A percentile compares a stretch with the other conserved stretches of the same genome.
These are phyloP conservation scores for Dipodomys merriami DNA, from an alignment of 2,113 vertebrate species.

Conservation along the genomic window DNA sequence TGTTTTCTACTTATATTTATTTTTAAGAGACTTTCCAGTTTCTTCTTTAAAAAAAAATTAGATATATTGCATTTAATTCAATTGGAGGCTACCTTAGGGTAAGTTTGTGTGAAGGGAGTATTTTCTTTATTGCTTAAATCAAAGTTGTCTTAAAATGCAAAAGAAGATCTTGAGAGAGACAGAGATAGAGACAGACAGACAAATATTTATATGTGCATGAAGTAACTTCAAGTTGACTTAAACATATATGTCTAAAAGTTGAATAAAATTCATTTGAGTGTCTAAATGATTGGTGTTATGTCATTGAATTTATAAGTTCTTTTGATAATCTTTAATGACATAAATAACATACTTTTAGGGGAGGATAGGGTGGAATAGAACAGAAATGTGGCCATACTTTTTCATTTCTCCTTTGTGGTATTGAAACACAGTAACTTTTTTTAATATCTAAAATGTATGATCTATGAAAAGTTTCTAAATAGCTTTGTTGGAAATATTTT, in stretches of 20 bases:
- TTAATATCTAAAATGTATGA: slow-evolving; percentile 37
- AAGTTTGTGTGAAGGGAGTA: slow-evolving; percentile 14
- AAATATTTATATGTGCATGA: not conserved
- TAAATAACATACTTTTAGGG: not conserved
- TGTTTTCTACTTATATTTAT: not conserved
- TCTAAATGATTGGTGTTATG: slow-evolving; percentile 48
- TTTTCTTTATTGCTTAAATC: slow-evolving; percentile 21
- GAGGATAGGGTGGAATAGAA: not conserved
- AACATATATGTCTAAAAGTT: not conserved
- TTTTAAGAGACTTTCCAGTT: slow-evolving; percentile 43
- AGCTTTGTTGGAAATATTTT: slow-evolving; percentile 32
- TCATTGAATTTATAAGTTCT: slow-evolving; percentile 46
- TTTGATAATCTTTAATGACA: not conserved
- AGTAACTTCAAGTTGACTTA: slow-evolving; percentile 50
- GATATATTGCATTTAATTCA: not conserved
- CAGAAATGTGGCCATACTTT: not conserved
- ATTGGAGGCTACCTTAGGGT: not conserved
- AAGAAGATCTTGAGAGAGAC: no score
- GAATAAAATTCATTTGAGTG: not conserved
- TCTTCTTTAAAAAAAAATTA: not conserved
- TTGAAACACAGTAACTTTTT: slow-evolving; percentile 37
- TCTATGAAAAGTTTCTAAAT: slow-evolving; percentile 53
- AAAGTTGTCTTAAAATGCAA: slow-evolving; percentile 55
- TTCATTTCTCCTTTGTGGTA: not conserved
- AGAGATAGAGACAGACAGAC: no score